Base-by-base conservation (phyloP, 2,797 vertebrate species). In the Geotrypetes seraphini region DNA sequence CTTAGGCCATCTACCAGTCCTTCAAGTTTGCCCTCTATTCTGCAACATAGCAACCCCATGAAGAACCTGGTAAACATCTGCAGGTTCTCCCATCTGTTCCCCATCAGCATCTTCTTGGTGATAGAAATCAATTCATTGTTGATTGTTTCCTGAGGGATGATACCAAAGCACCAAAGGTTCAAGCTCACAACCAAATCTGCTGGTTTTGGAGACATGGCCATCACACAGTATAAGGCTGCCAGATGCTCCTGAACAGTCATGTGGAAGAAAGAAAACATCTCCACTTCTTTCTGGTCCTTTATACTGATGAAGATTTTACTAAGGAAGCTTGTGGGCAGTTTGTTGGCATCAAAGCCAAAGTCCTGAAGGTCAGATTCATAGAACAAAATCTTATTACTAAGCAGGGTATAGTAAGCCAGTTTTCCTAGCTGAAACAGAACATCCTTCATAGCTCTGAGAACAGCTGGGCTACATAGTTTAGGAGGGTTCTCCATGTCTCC, bases 31-130 rank as follows among this genome's bases (percentile, higher is more conserved):
- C 66, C 66, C 12, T 38, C 39, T 7, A 73, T 33, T 7, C 56
- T 52, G 22, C 57, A 52, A 36, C 52, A 47, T 10, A 80, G 53
- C 42, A 70, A 47, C 8, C 74, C 78, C 61, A 73, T 68, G 34
- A 83, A 78, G 46, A 83, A 81, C 8, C 75, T 63, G 9, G 71
- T 74, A 37, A 83, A 80, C 74, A 83, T 78, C 29, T 80, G 74
- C 25, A 79, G 53, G 19, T 63, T 60, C 21, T 78, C 69, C 18
- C 65, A 41, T 4, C 31, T 37, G 15, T 32, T 24, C 22, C 48
- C 53, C 14, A 44, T 57, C 7, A 41, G 16, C 15, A 33, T 35
- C 7, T 71, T 18, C 9, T 38, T 12, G 12, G 39, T 47, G 6
- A 56, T 39, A 24, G 41, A 7, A 8, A 79, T 42, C 3, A 49